Evolutionary conservation across 2,888 invertebrate species (phyloP).

Genomic region (Metellina segmentata): DNA sequence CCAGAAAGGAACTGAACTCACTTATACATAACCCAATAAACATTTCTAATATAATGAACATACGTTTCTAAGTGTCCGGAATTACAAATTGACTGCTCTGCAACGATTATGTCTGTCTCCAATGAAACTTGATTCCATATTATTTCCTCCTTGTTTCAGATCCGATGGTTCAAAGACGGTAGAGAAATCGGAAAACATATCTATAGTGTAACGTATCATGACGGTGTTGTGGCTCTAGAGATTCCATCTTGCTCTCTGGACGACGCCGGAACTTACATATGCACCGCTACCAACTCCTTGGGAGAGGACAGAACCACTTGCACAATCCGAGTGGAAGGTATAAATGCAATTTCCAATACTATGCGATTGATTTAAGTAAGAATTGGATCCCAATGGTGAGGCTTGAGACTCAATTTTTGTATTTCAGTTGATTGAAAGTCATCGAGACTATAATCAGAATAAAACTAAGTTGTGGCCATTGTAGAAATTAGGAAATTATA

Average conservation of each 20-base stretch:
- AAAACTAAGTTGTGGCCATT: too few species aligned
- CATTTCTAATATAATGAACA: too few species aligned
- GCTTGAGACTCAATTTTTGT: not conserved
- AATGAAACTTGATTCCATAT: too few species aligned
- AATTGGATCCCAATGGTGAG: too few species aligned
- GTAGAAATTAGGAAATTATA: too few species aligned
- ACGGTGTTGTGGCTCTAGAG: conserved; percentile 98
- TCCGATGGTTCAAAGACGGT: conserved; percentile 91
- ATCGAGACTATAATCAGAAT: too few species aligned
- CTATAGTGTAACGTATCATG: conserved; percentile 93
- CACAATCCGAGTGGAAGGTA: conserved; percentile 97
- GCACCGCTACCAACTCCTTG: conserved; percentile 94
- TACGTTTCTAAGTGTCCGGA: too few species aligned
- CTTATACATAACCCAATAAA: too few species aligned
- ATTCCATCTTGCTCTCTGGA: conserved; percentile 95
- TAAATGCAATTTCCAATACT: conserved; percentile 66
- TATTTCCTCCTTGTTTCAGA: conserved; percentile 80
- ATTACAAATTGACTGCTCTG: too few species aligned
- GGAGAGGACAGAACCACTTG: conserved; percentile 98
- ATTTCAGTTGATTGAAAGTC: not conserved
- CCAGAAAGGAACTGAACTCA: too few species aligned
- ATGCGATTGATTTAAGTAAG: too few species aligned
- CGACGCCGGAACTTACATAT: conserved; percentile 97
- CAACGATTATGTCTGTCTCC: too few species aligned
- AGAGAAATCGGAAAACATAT: conserved; percentile 94